These are phyloP conservation scores for Scaptomyza pallida DNA, from an alignment of 1,140 invertebrate species.

Conservation along the genomic window DNA sequence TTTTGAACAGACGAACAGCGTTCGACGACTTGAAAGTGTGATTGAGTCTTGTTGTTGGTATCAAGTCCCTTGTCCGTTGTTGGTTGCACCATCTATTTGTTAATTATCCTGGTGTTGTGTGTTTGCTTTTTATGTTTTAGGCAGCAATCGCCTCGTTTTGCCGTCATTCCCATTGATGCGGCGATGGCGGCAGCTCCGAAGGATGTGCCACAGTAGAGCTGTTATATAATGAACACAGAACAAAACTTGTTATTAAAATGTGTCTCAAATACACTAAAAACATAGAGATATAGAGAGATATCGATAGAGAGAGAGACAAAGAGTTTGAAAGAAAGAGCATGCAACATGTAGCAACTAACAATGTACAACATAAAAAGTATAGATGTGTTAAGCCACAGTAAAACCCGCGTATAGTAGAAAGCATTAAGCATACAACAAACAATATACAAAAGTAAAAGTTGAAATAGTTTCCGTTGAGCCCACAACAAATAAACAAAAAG, in stretches of 20 bases:
- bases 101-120: conserved; percentile 27
- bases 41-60: conserved; percentile 21
- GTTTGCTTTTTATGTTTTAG: conserved; percentile 79
- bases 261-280: background rate
- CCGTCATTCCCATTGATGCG: conserved; percentile 97
- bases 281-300: no score
- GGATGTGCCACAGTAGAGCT: conserved; percentile 98
- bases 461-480: conserved; percentile 27
- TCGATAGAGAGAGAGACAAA: conserved; percentile 4
- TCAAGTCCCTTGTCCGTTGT: conserved; percentile 14
- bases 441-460: background rate
- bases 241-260: conserved; percentile 5
- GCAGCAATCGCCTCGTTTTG: conserved; percentile 84
- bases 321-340: conserved; percentile 22
- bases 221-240: background rate
- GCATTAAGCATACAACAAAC: conserved; percentile 36
- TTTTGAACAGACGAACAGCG: conserved; percentile 50
- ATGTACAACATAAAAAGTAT: conserved; percentile 31
- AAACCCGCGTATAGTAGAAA: conserved; percentile 21
- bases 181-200: conserved; percentile 97
- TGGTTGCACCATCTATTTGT: conserved; percentile 7
- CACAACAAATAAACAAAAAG: conserved; percentile 21
- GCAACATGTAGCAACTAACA: conserved; percentile 30
- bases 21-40: conserved; percentile 33
- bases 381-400: background rate